phyloP scores from a whole-genome alignment of 2,113 vertebrate genomes.

The Otus sunia region DNA sequence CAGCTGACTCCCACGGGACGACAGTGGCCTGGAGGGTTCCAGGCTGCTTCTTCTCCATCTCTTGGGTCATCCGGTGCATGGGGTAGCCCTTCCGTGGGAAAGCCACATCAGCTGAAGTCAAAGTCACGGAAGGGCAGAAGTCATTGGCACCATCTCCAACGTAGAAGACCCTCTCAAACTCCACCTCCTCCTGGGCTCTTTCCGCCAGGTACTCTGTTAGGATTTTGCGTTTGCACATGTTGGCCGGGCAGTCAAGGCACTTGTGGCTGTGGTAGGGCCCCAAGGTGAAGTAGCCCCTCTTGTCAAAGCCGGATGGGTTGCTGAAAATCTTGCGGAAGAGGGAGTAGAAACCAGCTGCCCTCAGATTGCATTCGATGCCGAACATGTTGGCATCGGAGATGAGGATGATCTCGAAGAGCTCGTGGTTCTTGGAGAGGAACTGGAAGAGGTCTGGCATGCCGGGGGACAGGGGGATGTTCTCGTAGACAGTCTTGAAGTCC shows the following conservation, averaged over 20 bases:
- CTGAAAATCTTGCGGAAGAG: conserved; percentile 90
- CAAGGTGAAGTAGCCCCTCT: conserved; percentile 82
- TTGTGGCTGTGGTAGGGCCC: conserved; percentile 90
- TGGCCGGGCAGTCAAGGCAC: conserved; percentile 87
- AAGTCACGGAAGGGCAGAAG: conserved; percentile 85
- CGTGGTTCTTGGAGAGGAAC: conserved; percentile 82
- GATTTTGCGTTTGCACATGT: conserved; percentile 94
- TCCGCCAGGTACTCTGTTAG: conserved; percentile 85
- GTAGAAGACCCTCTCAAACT: conserved; percentile 88
- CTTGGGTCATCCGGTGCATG: conserved; percentile 88
- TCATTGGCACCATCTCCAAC: conserved; percentile 96
- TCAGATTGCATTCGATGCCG: conserved; percentile 86
- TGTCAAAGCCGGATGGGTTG: conserved; percentile 88
- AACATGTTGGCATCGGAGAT: conserved; percentile 93
- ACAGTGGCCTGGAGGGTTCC: conserved; percentile 83
- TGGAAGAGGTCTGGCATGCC: conserved; percentile 88
- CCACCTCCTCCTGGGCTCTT: conserved; percentile 80
- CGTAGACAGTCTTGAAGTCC: conserved; percentile 80
- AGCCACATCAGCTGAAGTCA: conserved; percentile 82
- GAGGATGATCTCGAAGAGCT: conserved; percentile 88
- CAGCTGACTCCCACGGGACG: conserved; percentile 87
- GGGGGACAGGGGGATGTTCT: conserved; percentile 86
- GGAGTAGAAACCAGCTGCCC: conserved; percentile 73
- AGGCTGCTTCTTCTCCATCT: conserved; percentile 82
- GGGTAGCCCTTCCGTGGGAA: conserved; percentile 90